These are phyloP conservation scores for Helicoverpa zea DNA, from an alignment of 1,140 invertebrate species.

Conservation along the genomic window DNA sequence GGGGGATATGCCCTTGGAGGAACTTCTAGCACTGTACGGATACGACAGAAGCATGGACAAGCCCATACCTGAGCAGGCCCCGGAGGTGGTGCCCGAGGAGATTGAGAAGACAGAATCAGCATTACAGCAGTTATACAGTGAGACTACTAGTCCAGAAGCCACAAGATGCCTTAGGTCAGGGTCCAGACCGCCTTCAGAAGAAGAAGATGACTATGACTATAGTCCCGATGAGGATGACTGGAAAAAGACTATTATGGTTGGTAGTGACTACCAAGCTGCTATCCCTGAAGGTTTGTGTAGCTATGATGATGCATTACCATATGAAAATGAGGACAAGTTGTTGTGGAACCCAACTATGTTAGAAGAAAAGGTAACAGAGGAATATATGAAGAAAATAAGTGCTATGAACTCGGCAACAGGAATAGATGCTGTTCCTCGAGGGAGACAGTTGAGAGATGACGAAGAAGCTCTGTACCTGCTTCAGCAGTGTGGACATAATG, in stretches of 20 bases:
- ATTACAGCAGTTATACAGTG: conserved; percentile 77
- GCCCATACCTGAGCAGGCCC: conserved; percentile 80
- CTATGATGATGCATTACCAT: conserved; percentile 97
- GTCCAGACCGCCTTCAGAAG: conserved; percentile 85
- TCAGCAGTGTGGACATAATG: conserved; percentile 97
- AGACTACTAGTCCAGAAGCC: conserved; percentile 76
- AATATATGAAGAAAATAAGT: conserved; percentile 92
- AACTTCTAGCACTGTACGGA: conserved; percentile 95
- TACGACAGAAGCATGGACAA: conserved; percentile 88
- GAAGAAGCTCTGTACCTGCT: conserved; percentile 97
- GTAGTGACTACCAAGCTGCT: conserved; percentile 96
- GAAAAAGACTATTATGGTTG: conserved; percentile 98
- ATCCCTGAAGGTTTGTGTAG: conserved; percentile 96
- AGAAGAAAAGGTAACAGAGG: conserved; percentile 91
- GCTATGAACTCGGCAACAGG: conserved; percentile 86
- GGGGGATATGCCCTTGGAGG: conserved; percentile 97
- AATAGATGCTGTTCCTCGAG: conserved; percentile 90
- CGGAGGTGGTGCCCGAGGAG: conserved; percentile 85
- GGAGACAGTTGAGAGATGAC: conserved; percentile 95
- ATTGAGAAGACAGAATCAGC: conserved; percentile 79
- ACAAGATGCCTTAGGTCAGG: conserved; percentile 80
- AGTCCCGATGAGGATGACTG: conserved; percentile 93
- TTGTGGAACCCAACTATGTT: conserved; percentile 96
- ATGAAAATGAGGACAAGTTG: conserved; percentile 98
- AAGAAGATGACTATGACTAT: conserved; percentile 92